Conservation (phyloP, 2,888 invertebrate species). For the Patella caerulea region DNA sequence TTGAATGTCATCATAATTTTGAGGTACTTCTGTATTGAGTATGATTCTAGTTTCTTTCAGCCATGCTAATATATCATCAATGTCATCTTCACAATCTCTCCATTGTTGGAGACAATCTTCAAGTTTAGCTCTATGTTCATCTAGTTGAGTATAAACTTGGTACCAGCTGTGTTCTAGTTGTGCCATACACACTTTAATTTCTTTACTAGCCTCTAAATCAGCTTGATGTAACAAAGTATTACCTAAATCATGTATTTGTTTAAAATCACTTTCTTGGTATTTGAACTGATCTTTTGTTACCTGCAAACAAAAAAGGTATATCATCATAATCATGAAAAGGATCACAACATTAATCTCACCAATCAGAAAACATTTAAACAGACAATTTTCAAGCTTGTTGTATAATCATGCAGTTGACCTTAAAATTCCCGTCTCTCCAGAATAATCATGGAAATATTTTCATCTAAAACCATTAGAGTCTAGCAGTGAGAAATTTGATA, state of each 20-base stretch:
- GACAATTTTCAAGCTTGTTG: no score
- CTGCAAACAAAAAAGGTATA: conserved; percentile 35
- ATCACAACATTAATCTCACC: no score
- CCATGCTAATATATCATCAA: conserved; percentile 65
- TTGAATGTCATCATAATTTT: conserved; percentile 62
- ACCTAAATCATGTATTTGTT: conserved; percentile 56
- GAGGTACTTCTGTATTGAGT: conserved; percentile 55
- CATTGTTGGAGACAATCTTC: conserved; percentile 58
- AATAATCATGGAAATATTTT: no score
- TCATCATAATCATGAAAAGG: neutral
- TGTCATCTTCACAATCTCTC: conserved; percentile 64
- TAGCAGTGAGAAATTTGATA: no score
- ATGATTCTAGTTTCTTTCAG: conserved; percentile 57
- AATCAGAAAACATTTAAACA: no score
- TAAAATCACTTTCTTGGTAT: conserved; percentile 59
- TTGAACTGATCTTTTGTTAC: conserved; percentile 57
- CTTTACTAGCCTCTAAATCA: conserved; percentile 50
- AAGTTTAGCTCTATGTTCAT: conserved; percentile 52
- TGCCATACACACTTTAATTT: conserved; percentile 47
- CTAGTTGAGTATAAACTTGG: conserved; percentile 51
- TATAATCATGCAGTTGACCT: no score
- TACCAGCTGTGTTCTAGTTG: conserved; percentile 55
- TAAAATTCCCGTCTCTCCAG: no score
- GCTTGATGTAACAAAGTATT: conserved; percentile 53
- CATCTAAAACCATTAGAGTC: no score